These are phyloP conservation scores for Merops nubicus DNA, from an alignment of 2,113 vertebrate genomes.

Conservation along the genomic window DNA sequence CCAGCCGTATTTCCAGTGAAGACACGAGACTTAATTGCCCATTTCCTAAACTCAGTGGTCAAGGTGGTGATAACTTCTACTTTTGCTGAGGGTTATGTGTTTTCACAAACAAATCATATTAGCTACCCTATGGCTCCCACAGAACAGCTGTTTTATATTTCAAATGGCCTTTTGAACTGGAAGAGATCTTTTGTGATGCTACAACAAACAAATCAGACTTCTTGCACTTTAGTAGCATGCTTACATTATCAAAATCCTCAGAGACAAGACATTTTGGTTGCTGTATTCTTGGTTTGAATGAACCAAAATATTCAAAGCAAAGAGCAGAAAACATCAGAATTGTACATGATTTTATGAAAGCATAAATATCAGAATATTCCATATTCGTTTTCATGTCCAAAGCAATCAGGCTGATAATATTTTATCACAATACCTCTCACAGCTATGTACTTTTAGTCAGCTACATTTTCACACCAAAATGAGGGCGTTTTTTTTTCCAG, in stretches of 20 bases:
- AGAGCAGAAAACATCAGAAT: not conserved
- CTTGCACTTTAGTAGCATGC: not conserved
- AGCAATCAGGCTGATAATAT: not conserved
- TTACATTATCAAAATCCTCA: not conserved
- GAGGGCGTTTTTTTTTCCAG: not conserved
- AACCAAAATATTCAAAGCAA: not conserved
- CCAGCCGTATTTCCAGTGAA: not conserved
- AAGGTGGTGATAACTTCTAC: not conserved
- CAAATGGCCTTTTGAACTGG: not conserved
- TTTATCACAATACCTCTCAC: not conserved
- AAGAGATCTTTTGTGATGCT: not conserved
- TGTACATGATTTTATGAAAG: not conserved
- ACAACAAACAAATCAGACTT: not conserved
- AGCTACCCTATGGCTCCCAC: not conserved
- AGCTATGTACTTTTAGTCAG: not conserved
- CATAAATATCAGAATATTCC: not conserved
- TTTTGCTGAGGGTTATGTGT: not conserved
- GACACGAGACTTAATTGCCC: not conserved
- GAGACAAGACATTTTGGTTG: not conserved
- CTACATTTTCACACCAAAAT: not conserved
- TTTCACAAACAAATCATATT: not conserved
- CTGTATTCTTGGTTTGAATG: not conserved
- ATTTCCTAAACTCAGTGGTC: not conserved
- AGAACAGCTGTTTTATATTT: conserved; percentile 12
- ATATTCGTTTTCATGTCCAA: not conserved